These are phyloP conservation scores for Ctenodactylus gundi DNA, from an alignment of 2,113 vertebrate species.

Conservation along the genomic window DNA sequence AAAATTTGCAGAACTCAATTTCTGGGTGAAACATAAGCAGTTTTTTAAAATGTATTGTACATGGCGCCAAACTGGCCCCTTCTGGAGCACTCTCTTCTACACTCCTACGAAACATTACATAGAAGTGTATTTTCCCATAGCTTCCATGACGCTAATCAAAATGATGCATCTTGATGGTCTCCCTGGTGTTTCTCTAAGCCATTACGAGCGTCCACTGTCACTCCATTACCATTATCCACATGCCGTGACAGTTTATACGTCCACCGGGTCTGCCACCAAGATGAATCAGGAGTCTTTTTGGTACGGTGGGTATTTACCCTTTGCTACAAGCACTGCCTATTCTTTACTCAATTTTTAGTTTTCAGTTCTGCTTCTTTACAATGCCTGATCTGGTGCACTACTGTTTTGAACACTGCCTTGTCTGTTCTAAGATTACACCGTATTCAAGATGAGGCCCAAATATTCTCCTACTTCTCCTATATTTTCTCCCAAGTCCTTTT, in stretches of 20 bases:
- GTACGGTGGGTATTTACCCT: no score
- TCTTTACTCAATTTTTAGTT: background rate
- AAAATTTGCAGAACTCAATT: background rate
- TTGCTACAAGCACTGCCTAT: background rate
- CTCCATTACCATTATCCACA: accelerated
- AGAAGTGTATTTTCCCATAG: background rate
- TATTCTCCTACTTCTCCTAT: background rate
- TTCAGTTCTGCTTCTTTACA: background rate
- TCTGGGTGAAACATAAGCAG: background rate
- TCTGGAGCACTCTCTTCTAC: background rate
- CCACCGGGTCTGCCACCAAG: background rate
- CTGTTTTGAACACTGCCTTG: background rate
- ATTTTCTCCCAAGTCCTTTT: background rate
- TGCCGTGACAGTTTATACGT: background rate
- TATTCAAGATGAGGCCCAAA: background rate
- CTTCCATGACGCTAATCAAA: background rate
- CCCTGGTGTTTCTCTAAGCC: background rate
- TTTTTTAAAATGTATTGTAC: background rate
- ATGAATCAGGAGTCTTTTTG: background rate
- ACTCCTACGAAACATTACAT: background rate
- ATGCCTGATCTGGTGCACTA: background rate
- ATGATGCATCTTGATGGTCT: background rate
- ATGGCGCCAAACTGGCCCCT: background rate
- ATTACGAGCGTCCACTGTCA: accelerated
- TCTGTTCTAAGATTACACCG: background rate